Base-by-base conservation (phyloP, 2,113 vertebrate species). In the Zapornia atra region DNA sequence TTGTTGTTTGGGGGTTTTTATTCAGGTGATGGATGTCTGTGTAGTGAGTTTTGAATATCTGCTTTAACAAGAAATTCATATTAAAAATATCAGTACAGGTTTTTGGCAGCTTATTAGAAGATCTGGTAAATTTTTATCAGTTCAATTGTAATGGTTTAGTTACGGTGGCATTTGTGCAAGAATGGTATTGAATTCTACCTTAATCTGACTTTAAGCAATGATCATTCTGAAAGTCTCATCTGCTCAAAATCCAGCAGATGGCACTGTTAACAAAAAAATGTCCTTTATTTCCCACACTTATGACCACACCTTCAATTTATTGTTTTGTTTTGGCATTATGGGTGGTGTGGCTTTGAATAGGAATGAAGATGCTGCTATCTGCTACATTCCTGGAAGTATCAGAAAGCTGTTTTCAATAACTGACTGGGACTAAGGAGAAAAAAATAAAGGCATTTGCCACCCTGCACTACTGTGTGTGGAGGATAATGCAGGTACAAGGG, bases 201-300 rank as follows among this genome's bases (percentile, higher is more conserved):
- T 44, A 50, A n/a, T 46, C 14, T 71, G 36, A 26, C 9, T 56
- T 82, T 18, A 72, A 5, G 36, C 50, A 28, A 4, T 31, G 17
- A 28, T 76, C 22, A 29, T n/a, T 51, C 20, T 71, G 15, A 40
- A 7, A 6, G 12, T 46, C 28, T 69, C 12, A 33, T 48, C 9
- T 51, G 57, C 64, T 40, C 1, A 2, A 48, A 44, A 31, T 75
- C 96, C 96, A 96, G 92, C 69, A 97, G 96, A 22, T 94, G 96
- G 96, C 77, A 73, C 76, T 97, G 6, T 90, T 86, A 78, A 26
- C 34, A 60, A 86, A 91, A 51, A 81, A 65, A 92, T 88, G 15
- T 44, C 16, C 20, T 38, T 2, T 65, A 10, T 69, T 65, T 84
- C 34, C 34, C 36, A 63, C 40, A 11, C 54, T 5, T 6, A 3